Evolutionary conservation across 1,140 invertebrate genomes (phyloP).

Genomic region (Plodia interpunctella): DNA sequence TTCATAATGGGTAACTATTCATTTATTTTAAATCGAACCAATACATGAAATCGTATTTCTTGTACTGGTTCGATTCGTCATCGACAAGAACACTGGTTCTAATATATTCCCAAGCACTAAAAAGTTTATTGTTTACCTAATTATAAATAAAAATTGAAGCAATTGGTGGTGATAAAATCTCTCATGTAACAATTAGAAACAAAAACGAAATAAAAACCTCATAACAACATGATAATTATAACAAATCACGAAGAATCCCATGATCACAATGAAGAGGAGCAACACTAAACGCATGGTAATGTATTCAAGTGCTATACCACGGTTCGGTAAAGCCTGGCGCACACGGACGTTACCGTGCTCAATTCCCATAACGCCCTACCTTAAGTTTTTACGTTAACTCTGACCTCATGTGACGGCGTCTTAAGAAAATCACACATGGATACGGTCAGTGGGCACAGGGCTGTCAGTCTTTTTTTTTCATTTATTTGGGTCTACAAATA

Average conservation of each 20-base stretch:
- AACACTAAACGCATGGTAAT: slow-evolving; percentile 32
- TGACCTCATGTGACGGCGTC: slow-evolving; percentile 75
- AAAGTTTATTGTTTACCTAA: too few relatives aligned
- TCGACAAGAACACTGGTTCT: too few relatives aligned
- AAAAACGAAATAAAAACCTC: not conserved
- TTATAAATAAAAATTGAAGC: not conserved
- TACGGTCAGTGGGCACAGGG: slow-evolving; percentile 46
- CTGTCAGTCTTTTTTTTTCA: slow-evolving; percentile 20
- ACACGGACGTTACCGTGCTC: slow-evolving; percentile 74
- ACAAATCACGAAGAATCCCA: slow-evolving; percentile 1
- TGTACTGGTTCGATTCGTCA: too few relatives aligned
- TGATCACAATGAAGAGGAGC: not conserved
- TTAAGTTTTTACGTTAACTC: slow-evolving; percentile 76
- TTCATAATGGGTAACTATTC: too few relatives aligned
- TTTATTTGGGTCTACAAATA: not conserved
- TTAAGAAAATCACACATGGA: slow-evolving; percentile 74
- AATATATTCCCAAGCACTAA: too few relatives aligned
- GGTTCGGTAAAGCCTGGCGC: slow-evolving; percentile 59
- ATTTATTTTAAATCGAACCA: too few relatives aligned
- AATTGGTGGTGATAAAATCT: too few relatives aligned
- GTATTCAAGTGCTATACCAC: slow-evolving; percentile 60
- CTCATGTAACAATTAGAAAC: not conserved
- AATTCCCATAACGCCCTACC: slow-evolving; percentile 77
- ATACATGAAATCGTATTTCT: too few relatives aligned
- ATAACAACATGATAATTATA: not conserved